Conservation (phyloP, 2,888 invertebrate species). For the Phaedon cochleariae region DNA sequence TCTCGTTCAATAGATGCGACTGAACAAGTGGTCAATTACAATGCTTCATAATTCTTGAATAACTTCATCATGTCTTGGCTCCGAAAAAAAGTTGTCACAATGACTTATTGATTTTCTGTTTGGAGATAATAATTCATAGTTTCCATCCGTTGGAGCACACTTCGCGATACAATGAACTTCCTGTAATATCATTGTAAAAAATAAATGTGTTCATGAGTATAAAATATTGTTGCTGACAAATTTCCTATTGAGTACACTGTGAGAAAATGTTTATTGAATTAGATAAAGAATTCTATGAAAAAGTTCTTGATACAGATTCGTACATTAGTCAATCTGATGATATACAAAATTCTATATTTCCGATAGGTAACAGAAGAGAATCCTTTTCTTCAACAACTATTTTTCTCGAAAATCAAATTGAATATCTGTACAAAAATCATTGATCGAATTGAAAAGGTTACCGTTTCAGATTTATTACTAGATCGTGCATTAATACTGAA, state of each 20-base stretch:
- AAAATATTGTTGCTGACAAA: not conserved
- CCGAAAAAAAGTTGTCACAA: slow-evolving; percentile 24
- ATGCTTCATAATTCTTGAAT: slow-evolving; percentile 39
- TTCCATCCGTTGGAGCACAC: not conserved
- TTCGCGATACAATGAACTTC: not conserved
- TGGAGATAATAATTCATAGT: not conserved
- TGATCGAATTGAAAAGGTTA: too few species aligned
- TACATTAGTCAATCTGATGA: too few species aligned
- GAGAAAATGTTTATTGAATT: too few species aligned
- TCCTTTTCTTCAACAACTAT: too few species aligned
- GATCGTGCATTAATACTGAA: too few species aligned
- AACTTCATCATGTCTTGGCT: slow-evolving; percentile 39
- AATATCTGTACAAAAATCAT: too few species aligned
- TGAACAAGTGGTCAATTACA: slow-evolving; percentile 57
- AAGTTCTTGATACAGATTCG: too few species aligned
- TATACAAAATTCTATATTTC: too few species aligned
- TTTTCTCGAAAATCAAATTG: too few species aligned
- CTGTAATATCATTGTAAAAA: not conserved
- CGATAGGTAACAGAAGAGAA: too few species aligned
- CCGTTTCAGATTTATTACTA: too few species aligned
- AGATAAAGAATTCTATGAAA: too few species aligned
- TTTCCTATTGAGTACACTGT: not conserved
- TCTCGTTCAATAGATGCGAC: slow-evolving; percentile 40
- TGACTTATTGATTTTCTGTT: not conserved
- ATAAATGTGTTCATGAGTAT: not conserved